Base-by-base conservation (phyloP, 1,140 invertebrate genomes). In the Magallana ariakensis region DNA sequence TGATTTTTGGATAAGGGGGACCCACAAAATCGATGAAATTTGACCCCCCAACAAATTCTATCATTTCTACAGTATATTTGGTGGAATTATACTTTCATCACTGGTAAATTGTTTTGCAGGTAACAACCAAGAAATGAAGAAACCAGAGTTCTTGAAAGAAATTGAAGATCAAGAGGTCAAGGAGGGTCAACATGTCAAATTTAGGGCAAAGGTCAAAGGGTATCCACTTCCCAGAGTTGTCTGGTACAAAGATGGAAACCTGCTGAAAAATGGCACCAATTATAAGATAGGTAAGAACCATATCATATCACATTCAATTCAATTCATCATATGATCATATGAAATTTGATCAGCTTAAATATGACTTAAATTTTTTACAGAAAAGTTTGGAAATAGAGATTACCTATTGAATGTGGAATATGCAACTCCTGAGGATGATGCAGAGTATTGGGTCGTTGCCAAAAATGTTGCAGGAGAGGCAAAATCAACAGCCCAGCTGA, bases 201-300 rank as follows among this genome's bases (percentile, higher is more conserved):
- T 94, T 83, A 92, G 93, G 62, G 90, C 90, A 83, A 94, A 94
- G 90, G 93, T 94, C 87, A 94, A 94, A 92, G 94, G 93, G 90
- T 93, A 93, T 87, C 94, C 94, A 6, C 92, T 90, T 57, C 93
- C 94, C n/a, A 90, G 93, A 60, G 91, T 94, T 19, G 87, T 87
- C 13, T 94, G 94, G 94, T 94, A 92, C 88, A 94, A 94, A 88
- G 94, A 94, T 90, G 93, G 93, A 11, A 87, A 90, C 53, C 55
- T 93, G 10, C 85, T 93, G 46, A 90, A 90, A 22, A 89, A 86
- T 57, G 87, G 85, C 57, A 89, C 88, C 16, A 85, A 90, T 26
- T 93, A 90, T 83, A 92, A 92, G 89, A 89, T 93, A 81, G 93
- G 94, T 94, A 87, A 54, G 80, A 1, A 16, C 46, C 19, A 26